Evolutionary conservation across 2,113 vertebrate genomes (phyloP), one percentile per base, ranked within the genome.

Genomic region (Hystrix brachyura): DNA sequence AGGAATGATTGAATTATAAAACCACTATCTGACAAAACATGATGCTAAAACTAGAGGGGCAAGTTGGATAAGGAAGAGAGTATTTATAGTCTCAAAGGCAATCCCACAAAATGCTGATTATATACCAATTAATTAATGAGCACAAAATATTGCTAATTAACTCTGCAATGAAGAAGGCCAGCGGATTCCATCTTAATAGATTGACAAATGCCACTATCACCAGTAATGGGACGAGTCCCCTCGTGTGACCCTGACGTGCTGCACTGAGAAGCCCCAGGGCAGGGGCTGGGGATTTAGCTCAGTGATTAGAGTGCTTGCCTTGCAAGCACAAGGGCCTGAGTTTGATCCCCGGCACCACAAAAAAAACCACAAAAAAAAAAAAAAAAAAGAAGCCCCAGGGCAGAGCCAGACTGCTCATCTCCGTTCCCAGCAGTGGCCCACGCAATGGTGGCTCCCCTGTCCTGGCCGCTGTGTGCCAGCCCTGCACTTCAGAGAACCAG

Each of bases 101-200:
- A 55, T 90, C 60, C 80, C 21, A 83, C 27, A 83, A 95, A 95
- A 64, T 53, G 48, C 62, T 25, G 60, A 93, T 83, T 93, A 93
- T 74, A 94, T 79, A 48, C 32, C 62, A 95, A 78, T 94, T 94
- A 90, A 90, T 90, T 96, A 74, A 91, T 83, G n/a, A 72, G 43
- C 23, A 94, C 9, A 94, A 92, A 95, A 84, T 74, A 83, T 79
- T 78, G 92, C 38, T 95, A 91, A 94, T 89, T 83, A 93, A 69
- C 90, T 90, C 74, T 88, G 64, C 87, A 91, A 62, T 48, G 27
- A 32, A 89, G 79, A 94, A 93, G 85, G 7, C 86, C 79, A 51
- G 72, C 76, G 94, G 25, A 65, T 43, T 46, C 29, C 67, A 84
- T 83, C 62, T 91, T 84, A 89, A 95, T 84, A 94, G 84, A 78